Percentiles rank a stretch among this genome's conserved stretches.
Evolutionary conservation across 2,797 vertebrate species (phyloP).

Genomic region (Rhinogobio ventralis): DNA sequence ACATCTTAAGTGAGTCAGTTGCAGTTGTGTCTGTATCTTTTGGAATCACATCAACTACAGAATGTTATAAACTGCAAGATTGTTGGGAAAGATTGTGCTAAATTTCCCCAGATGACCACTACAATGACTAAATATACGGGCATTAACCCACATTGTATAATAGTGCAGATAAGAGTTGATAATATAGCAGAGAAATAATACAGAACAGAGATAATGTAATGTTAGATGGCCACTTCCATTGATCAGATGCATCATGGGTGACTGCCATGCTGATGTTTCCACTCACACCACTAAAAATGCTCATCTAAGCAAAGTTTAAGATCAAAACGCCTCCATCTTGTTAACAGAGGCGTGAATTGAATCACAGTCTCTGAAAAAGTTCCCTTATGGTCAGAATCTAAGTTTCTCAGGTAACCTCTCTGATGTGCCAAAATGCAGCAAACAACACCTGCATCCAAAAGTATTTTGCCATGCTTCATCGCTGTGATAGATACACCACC

Average conservation of each 20-base stretch:
- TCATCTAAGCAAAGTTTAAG: slow-evolving; percentile 21
- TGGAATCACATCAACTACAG: slow-evolving; percentile 40
- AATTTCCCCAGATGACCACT: slow-evolving; percentile 42
- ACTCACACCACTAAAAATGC: slow-evolving; percentile 40
- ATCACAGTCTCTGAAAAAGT: slow-evolving; percentile 61
- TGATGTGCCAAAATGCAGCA: slow-evolving; percentile 60
- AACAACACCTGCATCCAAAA: slow-evolving; percentile 74
- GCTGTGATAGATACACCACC: slow-evolving; percentile 63
- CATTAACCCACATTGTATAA: slow-evolving; percentile 51
- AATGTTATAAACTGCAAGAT: slow-evolving; percentile 38
- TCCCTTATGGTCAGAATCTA: slow-evolving; percentile 62
- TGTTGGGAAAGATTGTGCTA: slow-evolving; percentile 33
- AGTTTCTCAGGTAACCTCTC: slow-evolving; percentile 62
- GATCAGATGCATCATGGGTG: slow-evolving; percentile 57
- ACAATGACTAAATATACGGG: slow-evolving; percentile 28
- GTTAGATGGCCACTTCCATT: slow-evolving; percentile 60
- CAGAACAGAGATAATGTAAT: slow-evolving; percentile 29
- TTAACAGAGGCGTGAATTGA: slow-evolving; percentile 70
- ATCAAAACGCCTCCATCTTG: slow-evolving; percentile 71
- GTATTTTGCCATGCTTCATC: slow-evolving; percentile 75
- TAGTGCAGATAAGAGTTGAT: slow-evolving; percentile 27
- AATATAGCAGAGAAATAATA: slow-evolving; percentile 19
- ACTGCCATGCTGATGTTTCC: slow-evolving; percentile 43
- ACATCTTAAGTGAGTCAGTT: slow-evolving; percentile 47
- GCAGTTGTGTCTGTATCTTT: slow-evolving; percentile 34